These are phyloP conservation scores for Syrrhaptes paradoxus DNA, from an alignment of 2,113 vertebrate genomes.

Conservation along the genomic window DNA sequence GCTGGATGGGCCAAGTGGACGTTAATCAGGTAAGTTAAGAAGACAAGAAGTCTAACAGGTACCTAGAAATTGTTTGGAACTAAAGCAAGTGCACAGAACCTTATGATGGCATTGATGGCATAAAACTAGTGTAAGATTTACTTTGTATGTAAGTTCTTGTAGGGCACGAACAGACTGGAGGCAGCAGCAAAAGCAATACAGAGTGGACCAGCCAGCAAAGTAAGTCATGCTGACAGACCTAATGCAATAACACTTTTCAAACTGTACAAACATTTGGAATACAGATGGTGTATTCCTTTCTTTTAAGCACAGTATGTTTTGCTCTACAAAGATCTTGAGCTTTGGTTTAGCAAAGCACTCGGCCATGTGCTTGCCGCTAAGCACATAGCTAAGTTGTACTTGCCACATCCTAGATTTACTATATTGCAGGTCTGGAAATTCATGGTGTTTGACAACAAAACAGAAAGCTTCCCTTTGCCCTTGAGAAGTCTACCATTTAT, in stretches of 20 bases:
- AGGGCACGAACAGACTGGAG: not conserved
- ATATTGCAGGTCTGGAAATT: not conserved
- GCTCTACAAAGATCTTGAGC: not conserved
- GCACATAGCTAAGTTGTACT: not conserved
- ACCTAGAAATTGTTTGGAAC: not conserved
- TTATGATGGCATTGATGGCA: not conserved
- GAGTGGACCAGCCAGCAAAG: not conserved
- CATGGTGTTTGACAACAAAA: not conserved
- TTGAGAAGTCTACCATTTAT: not conserved
- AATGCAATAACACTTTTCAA: constrained; percentile 16
- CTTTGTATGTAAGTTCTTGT: not conserved
- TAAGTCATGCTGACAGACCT: not conserved
- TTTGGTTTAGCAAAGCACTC: not conserved
- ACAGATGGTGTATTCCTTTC: not conserved
- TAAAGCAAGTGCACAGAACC: not conserved
- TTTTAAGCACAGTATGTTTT: not conserved
- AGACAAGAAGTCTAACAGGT: not conserved
- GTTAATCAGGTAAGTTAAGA: not conserved
- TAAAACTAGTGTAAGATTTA: not conserved
- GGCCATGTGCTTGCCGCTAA: not conserved
- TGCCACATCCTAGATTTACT: too few relatives aligned
- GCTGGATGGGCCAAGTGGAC: not conserved
- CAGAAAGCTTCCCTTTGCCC: not conserved
- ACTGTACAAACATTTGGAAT: constrained; percentile 22
- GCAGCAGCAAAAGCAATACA: not conserved